Evolutionary conservation across 2,888 invertebrate genomes (phyloP), one percentile per base, ranked within the genome.

Genomic region (Nomada fucata): DNA sequence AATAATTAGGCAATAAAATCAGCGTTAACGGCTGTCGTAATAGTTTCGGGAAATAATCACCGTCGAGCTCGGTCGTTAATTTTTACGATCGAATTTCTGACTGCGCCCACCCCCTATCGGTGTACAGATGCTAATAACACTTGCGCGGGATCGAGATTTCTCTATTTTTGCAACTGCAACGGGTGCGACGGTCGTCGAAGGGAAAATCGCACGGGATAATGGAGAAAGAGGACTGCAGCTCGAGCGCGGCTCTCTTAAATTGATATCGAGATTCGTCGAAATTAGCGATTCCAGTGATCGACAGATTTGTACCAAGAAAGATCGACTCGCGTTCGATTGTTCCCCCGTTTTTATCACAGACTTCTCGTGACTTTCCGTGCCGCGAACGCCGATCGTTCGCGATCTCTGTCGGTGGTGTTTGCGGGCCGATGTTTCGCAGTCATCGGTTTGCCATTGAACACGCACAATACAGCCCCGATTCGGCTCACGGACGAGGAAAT

Each of bases 381-480:
- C 36, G 7, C 7, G 1, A 36, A 36, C 36, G 36, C 7, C 36
- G 36, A 57, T 47, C 61, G n/a, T 57, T 57, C 57, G 26, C 26
- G 42, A 44, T 57, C 42, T 7, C 44, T 53, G 20, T 5, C 50
- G 59, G 29, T 52, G 42, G 52, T 50, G 9, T 52, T 42, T 29
- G 44, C 29, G 55, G 36, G 47, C 50, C 63, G 67, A 73, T 67
- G 67, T 84, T 78, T 73, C 70, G 68, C 72, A 72, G 75, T 77
- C 68, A 82, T 85, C 68, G 84, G 70, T 76, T 67, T 36, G 63
- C 68, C 73, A 55, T 85, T 84, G 67, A 71, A 77, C 76, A 61
- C 72, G 60, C 63, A 52, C 73, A 52, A 75, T 69, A 44, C 74
- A 65, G 42, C 70, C 70, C 55, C 57, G 69, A 60, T 44, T 44